Conservation (phyloP, 2,113 vertebrate genomes). For the Amblyopsis rosae region DNA sequence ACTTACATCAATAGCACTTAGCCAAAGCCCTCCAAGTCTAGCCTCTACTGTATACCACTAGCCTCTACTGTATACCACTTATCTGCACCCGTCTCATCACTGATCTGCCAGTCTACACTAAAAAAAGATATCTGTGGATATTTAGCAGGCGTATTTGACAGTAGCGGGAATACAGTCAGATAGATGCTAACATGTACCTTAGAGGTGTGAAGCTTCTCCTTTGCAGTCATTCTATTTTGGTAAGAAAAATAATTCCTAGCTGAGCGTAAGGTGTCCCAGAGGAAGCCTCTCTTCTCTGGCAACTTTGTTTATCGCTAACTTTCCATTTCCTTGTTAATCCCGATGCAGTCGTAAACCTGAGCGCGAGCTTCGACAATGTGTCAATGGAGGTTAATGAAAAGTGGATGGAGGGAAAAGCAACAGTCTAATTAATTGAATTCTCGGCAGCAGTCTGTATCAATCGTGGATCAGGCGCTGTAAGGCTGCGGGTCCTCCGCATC, state of each 20-base stretch:
- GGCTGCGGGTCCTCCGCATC: constrained; percentile 40
- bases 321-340: constrained; percentile 70
- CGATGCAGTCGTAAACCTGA: constrained; percentile 57
- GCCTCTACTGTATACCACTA: constrained; percentile 25
- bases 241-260: constrained; percentile 3
- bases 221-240: constrained; percentile 5
- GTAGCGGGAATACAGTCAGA: not conserved
- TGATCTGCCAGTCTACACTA: constrained; percentile 29
- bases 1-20: constrained; percentile 63
- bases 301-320: constrained; percentile 68
- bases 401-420: constrained; percentile 70
- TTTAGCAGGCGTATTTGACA: constrained; percentile 3
- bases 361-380: constrained; percentile 40
- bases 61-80: constrained; percentile 19
- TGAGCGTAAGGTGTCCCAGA: constrained; percentile 31
- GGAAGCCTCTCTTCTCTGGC: constrained; percentile 46
- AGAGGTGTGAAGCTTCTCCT: constrained; percentile 9
- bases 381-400: constrained; percentile 75
- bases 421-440: constrained; percentile 72
- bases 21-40: constrained; percentile 40
- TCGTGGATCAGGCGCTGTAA: constrained; percentile 55
- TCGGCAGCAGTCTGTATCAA: constrained; percentile 47
- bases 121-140: constrained; percentile 14
- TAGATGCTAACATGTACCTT: constrained; percentile 19
- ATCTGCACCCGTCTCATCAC: constrained; percentile 35